These are phyloP conservation scores for Leucopternis melanops DNA, from an alignment of 2,113 vertebrate species.

Conservation along the genomic window DNA sequence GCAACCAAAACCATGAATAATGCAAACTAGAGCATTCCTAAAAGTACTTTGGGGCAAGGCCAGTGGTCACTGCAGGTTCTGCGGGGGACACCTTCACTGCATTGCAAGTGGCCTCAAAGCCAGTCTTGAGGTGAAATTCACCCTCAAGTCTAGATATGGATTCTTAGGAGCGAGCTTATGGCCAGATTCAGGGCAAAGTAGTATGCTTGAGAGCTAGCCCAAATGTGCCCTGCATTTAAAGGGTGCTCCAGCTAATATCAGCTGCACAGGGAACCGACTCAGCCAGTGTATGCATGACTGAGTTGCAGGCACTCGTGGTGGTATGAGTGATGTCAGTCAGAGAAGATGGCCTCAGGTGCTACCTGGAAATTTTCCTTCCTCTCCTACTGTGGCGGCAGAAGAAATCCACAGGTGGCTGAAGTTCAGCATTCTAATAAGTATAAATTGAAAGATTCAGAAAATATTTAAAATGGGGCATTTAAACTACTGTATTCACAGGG, in stretches of 20 bases:
- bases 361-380: background rate
- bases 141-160: background rate
- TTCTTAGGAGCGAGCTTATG: background rate
- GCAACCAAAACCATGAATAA: background rate
- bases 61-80: background rate
- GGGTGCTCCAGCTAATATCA: background rate
- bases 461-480: background rate
- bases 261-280: fast-evolving
- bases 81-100: too few relatives aligned
- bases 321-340: background rate
- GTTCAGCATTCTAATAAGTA: background rate
- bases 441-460: background rate
- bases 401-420: background rate
- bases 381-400: background rate
- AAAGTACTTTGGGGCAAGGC: background rate
- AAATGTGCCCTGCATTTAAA: background rate
- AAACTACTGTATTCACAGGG: conserved; percentile 45
- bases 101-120: background rate
- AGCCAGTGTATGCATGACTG: background rate
- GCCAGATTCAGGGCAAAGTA: background rate
- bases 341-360: background rate
- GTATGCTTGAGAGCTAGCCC: background rate
- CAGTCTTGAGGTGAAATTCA: background rate
- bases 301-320: background rate
- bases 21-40: background rate